phyloP scores from a whole-genome alignment of 2,797 vertebrate genomes.

The Smutsia gigantea region DNA sequence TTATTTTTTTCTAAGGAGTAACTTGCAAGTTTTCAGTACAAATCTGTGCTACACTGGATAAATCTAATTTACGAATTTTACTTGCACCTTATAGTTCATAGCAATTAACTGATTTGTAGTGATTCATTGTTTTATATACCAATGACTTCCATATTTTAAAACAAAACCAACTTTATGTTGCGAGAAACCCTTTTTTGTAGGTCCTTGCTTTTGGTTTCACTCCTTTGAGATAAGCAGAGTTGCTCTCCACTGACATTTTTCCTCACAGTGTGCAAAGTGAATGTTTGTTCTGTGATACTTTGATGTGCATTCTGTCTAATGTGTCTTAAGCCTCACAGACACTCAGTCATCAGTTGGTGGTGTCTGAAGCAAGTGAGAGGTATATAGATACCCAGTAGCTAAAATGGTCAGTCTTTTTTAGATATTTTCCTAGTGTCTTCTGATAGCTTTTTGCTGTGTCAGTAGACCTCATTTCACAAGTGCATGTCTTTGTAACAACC shows the following conservation, averaged over 20 bases:
- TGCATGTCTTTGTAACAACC: constrained; percentile 53
- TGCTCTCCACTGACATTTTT: constrained; percentile 66
- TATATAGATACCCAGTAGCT: constrained; percentile 69
- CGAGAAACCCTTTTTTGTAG: constrained; percentile 76
- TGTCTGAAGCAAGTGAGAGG: constrained; percentile 64
- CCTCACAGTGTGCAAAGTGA: constrained; percentile 68
- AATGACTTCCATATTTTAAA: constrained; percentile 79
- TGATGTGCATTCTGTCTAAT: constrained; percentile 63
- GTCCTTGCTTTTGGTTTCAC: constrained; percentile 62
- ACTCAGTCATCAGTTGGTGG: constrained; percentile 55
- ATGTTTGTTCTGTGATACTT: constrained; percentile 61
- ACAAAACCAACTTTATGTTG: constrained; percentile 74
- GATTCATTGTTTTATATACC: constrained; percentile 84
- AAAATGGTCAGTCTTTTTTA: constrained; percentile 63
- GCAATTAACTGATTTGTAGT: constrained; percentile 84
- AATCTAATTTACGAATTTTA: constrained; percentile 79
- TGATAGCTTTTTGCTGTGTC: constrained; percentile 54
- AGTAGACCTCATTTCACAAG: constrained; percentile 51
- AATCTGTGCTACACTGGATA: constrained; percentile 88
- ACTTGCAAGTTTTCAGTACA: constrained; percentile 90
- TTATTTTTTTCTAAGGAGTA: constrained; percentile 86
- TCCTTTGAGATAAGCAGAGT: constrained; percentile 59
- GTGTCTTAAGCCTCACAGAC: constrained; percentile 66
- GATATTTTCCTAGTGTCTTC: constrained; percentile 73
- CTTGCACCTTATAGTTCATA: constrained; percentile 86